Evolutionary conservation across 2,113 vertebrate genomes (phyloP).

Genomic region (Apaloderma vittatum): DNA sequence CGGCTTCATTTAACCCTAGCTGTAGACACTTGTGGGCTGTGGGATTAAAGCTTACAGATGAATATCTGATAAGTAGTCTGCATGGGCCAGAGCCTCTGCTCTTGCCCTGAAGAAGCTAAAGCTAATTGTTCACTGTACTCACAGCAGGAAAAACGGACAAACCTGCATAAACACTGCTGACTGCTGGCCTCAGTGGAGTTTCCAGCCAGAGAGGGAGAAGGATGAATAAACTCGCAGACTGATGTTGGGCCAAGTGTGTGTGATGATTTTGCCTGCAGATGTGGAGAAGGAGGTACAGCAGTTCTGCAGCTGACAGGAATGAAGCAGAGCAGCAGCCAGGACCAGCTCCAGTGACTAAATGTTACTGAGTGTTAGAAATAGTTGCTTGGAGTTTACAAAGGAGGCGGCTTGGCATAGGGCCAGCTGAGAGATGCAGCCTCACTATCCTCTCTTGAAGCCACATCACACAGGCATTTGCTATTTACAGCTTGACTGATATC

Average conservation of each 20-base stretch:
- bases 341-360: neutral
- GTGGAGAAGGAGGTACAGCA: neutral
- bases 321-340: neutral
- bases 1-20: neutral
- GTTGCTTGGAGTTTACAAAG: neutral
- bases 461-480: neutral
- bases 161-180: neutral
- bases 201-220: neutral
- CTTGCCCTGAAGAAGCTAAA: neutral
- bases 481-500: neutral
- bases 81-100: neutral
- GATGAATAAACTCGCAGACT: neutral
- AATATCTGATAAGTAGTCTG: neutral
- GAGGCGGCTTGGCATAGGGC: accelerated
- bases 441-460: neutral
- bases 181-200: neutral
- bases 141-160: neutral
- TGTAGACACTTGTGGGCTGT: neutral
- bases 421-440: neutral
- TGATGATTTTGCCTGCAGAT: neutral
- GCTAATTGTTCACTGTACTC: neutral
- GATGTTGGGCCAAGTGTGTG: neutral
- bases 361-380: neutral
- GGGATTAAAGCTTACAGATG: neutral
- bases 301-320: neutral